phyloP scores from a whole-genome alignment of 2,113 vertebrate species.

The Nyctereutes procyonoides region DNA sequence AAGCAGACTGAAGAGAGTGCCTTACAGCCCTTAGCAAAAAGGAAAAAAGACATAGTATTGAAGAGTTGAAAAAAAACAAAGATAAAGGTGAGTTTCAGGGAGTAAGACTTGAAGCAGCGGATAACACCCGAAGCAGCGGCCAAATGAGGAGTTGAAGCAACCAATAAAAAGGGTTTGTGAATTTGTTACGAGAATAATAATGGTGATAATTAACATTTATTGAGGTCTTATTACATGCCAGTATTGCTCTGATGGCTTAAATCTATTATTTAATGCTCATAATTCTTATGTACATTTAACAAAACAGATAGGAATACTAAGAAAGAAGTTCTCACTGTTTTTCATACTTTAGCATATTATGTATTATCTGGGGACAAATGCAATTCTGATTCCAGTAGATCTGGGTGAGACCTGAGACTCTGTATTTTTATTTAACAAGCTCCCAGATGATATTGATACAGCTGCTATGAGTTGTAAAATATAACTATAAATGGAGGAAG shows the following conservation, averaged over 20 bases:
- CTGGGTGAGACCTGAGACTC: neutral
- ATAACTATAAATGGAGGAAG: neutral
- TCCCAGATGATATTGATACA: neutral
- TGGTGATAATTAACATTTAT: neutral
- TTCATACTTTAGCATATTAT: neutral
- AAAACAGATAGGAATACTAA: conserved; percentile 36
- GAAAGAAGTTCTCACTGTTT: neutral
- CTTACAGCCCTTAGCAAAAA: neutral
- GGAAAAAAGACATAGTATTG: neutral
- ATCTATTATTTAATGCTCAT: neutral
- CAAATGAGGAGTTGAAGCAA: conserved; percentile 10
- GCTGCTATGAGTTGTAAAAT: neutral
- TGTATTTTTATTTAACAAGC: conserved; percentile 32
- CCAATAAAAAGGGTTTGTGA: neutral
- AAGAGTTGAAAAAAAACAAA: conserved; percentile 27
- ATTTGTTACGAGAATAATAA: conserved; percentile 6
- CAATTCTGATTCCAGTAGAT: neutral
- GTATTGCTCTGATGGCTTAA: neutral
- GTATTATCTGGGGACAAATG: neutral
- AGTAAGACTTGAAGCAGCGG: neutral
- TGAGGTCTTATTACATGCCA: neutral
- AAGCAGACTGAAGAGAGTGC: conserved; percentile 60
- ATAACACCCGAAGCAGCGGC: neutral
- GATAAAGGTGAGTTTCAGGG: neutral
- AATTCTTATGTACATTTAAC: neutral